These are phyloP conservation scores for Hemibagrus wyckioides DNA, from an alignment of 2,113 vertebrate species.

Conservation along the genomic window DNA sequence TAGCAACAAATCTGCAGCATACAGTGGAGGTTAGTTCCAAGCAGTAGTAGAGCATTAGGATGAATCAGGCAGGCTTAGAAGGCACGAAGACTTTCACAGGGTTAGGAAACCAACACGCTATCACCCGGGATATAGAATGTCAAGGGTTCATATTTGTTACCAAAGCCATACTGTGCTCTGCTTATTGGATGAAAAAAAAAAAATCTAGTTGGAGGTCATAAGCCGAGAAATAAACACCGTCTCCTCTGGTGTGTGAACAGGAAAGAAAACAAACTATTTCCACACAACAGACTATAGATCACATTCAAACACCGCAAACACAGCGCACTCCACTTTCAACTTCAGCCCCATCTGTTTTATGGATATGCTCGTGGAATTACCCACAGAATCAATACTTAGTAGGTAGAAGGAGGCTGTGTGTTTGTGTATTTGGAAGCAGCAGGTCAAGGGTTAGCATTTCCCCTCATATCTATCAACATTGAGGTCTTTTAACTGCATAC, in stretches of 20 bases:
- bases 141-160: background rate
- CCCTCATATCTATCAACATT: slow-evolving; percentile 44
- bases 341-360: slow-evolving; percentile 42
- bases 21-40: background rate
- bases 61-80: background rate
- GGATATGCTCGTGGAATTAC: slow-evolving; percentile 28
- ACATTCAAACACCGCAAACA: slow-evolving; percentile 19
- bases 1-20: background rate
- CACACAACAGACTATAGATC: slow-evolving; percentile 28
- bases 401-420: slow-evolving; percentile 28
- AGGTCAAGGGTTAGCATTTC: slow-evolving; percentile 48
- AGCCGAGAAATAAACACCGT: background rate
- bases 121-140: background rate
- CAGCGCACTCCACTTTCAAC: slow-evolving; percentile 35
- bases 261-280: slow-evolving; percentile 13
- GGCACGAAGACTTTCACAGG: background rate
- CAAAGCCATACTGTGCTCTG: background rate
- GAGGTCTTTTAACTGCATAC: slow-evolving; percentile 37
- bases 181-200: background rate
- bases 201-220: background rate
- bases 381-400: slow-evolving; percentile 43
- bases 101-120: background rate
- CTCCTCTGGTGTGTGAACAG: background rate
- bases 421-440: slow-evolving; percentile 55
- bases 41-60: background rate